Conservation (phyloP, 2,888 invertebrate genomes). For the Spodoptera exigua region DNA sequence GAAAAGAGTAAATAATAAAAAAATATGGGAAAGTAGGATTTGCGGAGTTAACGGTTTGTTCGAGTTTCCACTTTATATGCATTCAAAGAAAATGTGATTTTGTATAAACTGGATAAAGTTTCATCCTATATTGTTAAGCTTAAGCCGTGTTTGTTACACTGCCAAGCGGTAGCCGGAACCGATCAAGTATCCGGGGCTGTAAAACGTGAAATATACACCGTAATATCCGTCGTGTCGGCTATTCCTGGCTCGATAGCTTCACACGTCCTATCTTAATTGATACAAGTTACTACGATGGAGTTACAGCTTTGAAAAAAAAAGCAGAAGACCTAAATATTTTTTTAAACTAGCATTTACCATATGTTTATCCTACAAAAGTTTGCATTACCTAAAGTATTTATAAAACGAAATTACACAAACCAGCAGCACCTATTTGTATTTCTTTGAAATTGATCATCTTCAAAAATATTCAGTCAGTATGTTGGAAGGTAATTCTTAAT, state of each 20-base stretch:
- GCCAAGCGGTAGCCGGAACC: slow-evolving; percentile 4
- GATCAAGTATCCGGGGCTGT: slow-evolving; percentile 29
- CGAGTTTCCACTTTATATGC: slow-evolving; percentile 4
- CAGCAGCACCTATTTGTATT: slow-evolving; percentile 1
- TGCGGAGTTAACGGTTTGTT: slow-evolving; percentile 13
- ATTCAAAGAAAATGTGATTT: slow-evolving; percentile 5
- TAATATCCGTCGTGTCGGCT: slow-evolving; percentile 52
- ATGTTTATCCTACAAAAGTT: neutral
- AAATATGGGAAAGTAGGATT: neutral
- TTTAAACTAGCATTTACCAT: neutral
- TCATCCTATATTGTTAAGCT: slow-evolving; percentile 11
- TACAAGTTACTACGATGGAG: slow-evolving; percentile 13
- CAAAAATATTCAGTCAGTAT: slow-evolving; percentile 1
- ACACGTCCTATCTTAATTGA: slow-evolving; percentile 32
- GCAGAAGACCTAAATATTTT: neutral
- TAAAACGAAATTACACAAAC: slow-evolving; percentile 8
- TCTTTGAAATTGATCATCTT: slow-evolving; percentile 20
- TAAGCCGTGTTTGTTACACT: slow-evolving; percentile 20
- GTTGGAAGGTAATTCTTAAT: too few relatives aligned
- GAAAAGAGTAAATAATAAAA: too few relatives aligned
- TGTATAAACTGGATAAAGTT: slow-evolving; percentile 11
- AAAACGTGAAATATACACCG: slow-evolving; percentile 61
- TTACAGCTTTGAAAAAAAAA: slow-evolving; percentile 9
- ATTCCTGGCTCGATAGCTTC: slow-evolving; percentile 21
- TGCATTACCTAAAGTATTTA: slow-evolving; percentile 2